Conservation (phyloP, 2,113 vertebrate species). For the Pangasianodon hypophthalmus region DNA sequence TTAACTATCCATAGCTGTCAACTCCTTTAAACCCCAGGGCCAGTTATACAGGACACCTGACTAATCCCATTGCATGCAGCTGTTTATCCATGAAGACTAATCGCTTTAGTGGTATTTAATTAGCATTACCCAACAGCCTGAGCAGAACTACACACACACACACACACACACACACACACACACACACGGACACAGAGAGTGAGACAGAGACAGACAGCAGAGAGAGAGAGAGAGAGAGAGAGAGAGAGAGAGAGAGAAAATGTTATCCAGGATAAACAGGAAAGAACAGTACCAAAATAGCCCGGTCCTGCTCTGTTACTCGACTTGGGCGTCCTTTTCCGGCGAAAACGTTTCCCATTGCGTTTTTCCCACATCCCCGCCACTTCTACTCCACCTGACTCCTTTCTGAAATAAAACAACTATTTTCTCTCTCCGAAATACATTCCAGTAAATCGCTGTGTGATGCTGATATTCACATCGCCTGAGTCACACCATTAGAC, state of each 20-base stretch:
- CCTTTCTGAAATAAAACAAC: background rate
- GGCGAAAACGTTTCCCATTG: constrained; percentile 91
- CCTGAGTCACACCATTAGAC: background rate
- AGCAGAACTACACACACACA: background rate
- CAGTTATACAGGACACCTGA: constrained; percentile 4
- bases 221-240: too few species aligned
- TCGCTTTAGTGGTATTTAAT: background rate
- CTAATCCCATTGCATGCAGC: background rate
- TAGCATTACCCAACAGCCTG: background rate
- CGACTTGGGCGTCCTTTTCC: constrained; percentile 85
- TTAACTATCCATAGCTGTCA: background rate
- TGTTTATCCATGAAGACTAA: background rate
- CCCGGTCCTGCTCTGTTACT: constrained; percentile 89
- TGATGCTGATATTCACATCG: background rate
- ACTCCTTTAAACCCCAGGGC: background rate
- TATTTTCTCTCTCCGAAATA: background rate
- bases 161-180: background rate
- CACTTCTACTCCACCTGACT: constrained; percentile 44
- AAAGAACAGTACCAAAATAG: constrained; percentile 77
- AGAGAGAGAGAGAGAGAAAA: too few species aligned
- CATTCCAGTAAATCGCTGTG: background rate
- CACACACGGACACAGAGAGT: too few species aligned
- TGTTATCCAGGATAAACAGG: background rate
- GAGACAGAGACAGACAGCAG: too few species aligned
- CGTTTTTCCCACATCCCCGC: constrained; percentile 70